Percentiles rank a stretch among this genome's conserved stretches.
These are phyloP conservation scores for Leptonema lineaticorne DNA, from an alignment of 1,140 invertebrate species.

Conservation along the genomic window DNA sequence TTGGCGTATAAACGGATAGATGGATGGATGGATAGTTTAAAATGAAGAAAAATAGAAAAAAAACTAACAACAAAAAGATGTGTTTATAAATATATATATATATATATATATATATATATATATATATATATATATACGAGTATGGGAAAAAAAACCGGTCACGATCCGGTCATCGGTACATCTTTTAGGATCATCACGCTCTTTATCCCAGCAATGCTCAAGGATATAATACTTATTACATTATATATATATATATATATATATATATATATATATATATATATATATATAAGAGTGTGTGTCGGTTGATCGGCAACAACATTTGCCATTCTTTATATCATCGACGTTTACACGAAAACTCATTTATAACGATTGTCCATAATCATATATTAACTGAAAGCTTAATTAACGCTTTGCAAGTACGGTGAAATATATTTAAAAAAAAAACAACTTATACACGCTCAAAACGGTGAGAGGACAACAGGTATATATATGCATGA, in stretches of 20 bases:
- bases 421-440: background rate
- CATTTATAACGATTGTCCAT: slow-evolving; percentile 13
- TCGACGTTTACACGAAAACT: slow-evolving; percentile 11
- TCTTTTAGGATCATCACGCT: slow-evolving; percentile 24
- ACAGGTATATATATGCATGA: too few relatives aligned
- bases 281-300: too few relatives aligned
- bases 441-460: too few relatives aligned
- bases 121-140: background rate
- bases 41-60: too few relatives aligned
- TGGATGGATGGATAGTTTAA: too few relatives aligned
- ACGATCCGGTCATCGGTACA: slow-evolving; percentile 20
- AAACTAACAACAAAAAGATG: too few relatives aligned
- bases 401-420: background rate
- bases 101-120: background rate
- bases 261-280: too few relatives aligned
- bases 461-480: too few relatives aligned
- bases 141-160: slow-evolving; percentile 21
- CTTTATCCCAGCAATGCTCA: slow-evolving; percentile 1
- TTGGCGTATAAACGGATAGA: too few relatives aligned
- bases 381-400: slow-evolving; percentile 15
- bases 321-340: background rate
- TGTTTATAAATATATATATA: background rate
- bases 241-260: too few relatives aligned
- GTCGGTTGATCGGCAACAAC: background rate
- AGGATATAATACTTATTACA: background rate